Conservation (phyloP, 2,113 vertebrate species). For the Leptodactylus fuscus region DNA sequence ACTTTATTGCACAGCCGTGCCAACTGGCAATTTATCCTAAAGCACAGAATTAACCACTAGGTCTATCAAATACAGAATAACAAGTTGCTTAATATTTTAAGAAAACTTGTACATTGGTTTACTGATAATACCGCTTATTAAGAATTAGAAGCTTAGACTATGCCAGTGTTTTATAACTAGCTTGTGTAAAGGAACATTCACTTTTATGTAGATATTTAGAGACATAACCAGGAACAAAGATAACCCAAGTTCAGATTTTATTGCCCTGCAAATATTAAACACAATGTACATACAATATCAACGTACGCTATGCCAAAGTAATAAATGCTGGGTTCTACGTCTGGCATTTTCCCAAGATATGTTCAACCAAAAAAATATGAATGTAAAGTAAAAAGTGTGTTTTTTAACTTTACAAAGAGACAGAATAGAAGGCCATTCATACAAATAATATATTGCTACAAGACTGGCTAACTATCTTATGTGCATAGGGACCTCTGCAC, state of each 20-base stretch:
- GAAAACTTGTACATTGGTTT: background rate
- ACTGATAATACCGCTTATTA: background rate
- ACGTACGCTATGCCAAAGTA: background rate
- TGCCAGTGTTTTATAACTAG: background rate
- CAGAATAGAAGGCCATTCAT: too few species aligned
- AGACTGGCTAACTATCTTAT: too few species aligned
- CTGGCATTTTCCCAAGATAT: background rate
- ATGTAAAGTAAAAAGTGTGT: background rate
- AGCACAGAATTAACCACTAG: background rate
- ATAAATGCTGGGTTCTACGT: background rate
- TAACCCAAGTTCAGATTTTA: background rate
- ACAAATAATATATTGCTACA: too few species aligned
- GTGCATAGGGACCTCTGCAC: too few species aligned
- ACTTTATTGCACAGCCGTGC: constrained; percentile 23
- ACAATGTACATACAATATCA: background rate
- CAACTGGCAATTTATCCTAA: constrained; percentile 1
- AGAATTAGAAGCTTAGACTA: background rate
- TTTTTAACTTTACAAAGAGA: background rate
- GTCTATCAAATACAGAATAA: background rate
- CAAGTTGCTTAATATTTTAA: background rate
- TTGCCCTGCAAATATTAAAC: background rate
- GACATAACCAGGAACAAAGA: background rate
- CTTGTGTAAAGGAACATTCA: background rate
- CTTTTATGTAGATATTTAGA: background rate
- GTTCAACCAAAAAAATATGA: background rate